Evolutionary conservation across 2,888 invertebrate genomes (phyloP).

Genomic region (Leptopilina syphax): DNA sequence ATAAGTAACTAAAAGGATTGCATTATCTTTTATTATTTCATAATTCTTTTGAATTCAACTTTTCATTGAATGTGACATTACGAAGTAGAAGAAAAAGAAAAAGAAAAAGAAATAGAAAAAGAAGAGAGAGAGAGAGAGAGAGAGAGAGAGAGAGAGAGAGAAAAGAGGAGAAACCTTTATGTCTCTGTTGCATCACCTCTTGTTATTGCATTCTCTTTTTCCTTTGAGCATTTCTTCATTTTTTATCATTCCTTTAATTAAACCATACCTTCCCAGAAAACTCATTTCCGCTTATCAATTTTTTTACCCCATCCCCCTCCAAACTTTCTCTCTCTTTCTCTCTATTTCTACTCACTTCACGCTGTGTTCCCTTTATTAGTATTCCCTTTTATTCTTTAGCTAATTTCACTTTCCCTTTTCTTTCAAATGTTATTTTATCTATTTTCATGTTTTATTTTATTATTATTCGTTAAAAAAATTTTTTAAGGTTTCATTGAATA

Average conservation of each 20-base stretch:
- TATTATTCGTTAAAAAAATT: too few species aligned
- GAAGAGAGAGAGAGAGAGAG: not conserved
- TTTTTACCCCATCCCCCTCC: not conserved
- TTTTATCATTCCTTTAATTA: conserved; percentile 32
- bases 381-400: too few species aligned
- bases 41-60: conserved; percentile 27
- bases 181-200: conserved; percentile 10
- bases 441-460: too few species aligned
- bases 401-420: too few species aligned
- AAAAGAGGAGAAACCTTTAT: not conserved
- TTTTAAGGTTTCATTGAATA: too few species aligned
- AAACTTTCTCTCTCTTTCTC: too few species aligned
- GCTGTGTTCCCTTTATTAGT: too few species aligned
- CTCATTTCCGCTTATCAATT: conserved; percentile 14
- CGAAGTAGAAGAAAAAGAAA: not conserved
- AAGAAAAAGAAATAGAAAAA: too few species aligned
- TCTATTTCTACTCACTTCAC: too few species aligned
- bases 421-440: too few species aligned
- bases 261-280: not conserved
- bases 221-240: conserved; percentile 30
- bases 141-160: too few species aligned
- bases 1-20: not conserved
- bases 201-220: conserved; percentile 13
- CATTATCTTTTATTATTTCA: not conserved
- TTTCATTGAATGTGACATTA: conserved; percentile 17